These are phyloP conservation scores for Dascillus cervinus DNA, from an alignment of 2,888 invertebrate genomes.

Conservation along the genomic window DNA sequence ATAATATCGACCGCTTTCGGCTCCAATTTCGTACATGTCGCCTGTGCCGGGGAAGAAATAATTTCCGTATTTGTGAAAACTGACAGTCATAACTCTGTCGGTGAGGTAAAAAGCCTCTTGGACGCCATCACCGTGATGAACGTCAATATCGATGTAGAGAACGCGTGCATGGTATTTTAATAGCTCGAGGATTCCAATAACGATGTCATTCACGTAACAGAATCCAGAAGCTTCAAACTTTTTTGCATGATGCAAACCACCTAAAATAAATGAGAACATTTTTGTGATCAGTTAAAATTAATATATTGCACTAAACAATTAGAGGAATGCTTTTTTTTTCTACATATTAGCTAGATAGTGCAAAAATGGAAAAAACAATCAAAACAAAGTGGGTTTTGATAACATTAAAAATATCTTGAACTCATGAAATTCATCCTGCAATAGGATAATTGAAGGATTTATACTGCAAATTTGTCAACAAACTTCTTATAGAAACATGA, in stretches of 20 bases:
- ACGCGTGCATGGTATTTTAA: constrained; percentile 91
- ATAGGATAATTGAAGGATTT: no score
- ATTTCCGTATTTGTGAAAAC: constrained; percentile 97
- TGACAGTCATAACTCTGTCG: constrained; percentile 98
- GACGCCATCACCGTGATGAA: constrained; percentile 95
- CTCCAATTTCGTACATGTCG: constrained; percentile 97
- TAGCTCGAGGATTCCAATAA: constrained; percentile 91
- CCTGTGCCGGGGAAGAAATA: constrained; percentile 98
- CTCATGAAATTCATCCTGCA: no score
- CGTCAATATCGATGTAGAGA: constrained; percentile 97
- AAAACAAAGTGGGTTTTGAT: no score
- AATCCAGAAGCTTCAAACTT: constrained; percentile 99
- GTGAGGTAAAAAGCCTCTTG: constrained; percentile 97
- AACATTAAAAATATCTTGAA: no score
- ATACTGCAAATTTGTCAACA: no score
- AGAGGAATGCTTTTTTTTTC: no score
- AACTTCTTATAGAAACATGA: no score
- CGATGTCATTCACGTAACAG: constrained; percentile 99
- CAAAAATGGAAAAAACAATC: no score
- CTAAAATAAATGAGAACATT: constrained; percentile 23
- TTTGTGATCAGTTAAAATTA: no score
- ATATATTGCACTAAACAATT: no score
- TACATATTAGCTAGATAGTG: no score
- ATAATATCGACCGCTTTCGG: constrained; percentile 92
- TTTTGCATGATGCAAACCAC: constrained; percentile 98